Conservation (phyloP, 1,140 invertebrate genomes). For the Drosophila oshimai region DNA sequence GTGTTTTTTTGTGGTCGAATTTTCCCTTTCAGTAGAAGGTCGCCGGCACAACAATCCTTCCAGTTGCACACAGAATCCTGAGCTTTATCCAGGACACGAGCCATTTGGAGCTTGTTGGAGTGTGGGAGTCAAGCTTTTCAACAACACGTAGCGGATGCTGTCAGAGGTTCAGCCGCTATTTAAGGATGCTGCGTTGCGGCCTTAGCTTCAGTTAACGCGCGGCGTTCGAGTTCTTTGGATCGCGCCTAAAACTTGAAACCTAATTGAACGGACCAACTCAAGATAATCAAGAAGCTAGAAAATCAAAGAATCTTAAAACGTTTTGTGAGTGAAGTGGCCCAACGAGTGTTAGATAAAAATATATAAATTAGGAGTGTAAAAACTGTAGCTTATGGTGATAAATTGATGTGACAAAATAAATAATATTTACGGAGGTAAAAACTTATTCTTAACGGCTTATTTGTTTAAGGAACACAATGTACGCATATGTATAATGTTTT, state of each 20-base stretch:
- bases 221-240: constrained; percentile 73
- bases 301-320: constrained; percentile 20
- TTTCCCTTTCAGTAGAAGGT: neutral
- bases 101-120: constrained; percentile 14
- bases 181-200: constrained; percentile 80
- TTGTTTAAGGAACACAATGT: no score
- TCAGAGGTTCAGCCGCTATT: constrained; percentile 54
- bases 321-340: constrained; percentile 8
- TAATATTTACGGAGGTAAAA: neutral
- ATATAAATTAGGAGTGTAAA: neutral
- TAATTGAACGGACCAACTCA: constrained; percentile 18
- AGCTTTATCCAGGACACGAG: constrained; percentile 53
- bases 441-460: neutral
- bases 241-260: constrained; percentile 54
- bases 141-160: constrained; percentile 57
- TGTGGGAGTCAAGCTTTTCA: constrained; percentile 39
- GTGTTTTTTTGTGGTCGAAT: constrained; percentile 8
- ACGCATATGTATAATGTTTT: no score
- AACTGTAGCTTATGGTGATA: neutral
- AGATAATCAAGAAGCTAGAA: constrained; percentile 25
- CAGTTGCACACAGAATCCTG: neutral
- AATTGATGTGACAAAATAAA: neutral
- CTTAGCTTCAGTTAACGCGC: constrained; percentile 79
- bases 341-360: neutral
- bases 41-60: constrained; percentile 23